Evolutionary conservation across 2,797 vertebrate species (phyloP).

Genomic region (Manis crassicaudata): DNA sequence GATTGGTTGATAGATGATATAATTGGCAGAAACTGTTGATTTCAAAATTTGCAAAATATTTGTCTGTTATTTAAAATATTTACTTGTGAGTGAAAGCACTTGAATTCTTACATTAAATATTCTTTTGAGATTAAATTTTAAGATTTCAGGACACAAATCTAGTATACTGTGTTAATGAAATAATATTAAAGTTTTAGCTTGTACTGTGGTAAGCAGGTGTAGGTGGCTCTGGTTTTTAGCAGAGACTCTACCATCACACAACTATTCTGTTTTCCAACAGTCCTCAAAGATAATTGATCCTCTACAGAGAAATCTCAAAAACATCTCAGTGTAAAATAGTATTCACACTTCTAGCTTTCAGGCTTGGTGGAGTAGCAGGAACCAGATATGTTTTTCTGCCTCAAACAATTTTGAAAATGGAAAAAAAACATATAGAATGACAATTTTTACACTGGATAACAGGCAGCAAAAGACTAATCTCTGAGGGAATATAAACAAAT

Average conservation of each 20-base stretch:
- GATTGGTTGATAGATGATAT: neutral
- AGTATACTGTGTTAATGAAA: neutral
- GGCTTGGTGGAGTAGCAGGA: neutral
- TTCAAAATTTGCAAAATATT: neutral
- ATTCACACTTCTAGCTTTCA: neutral
- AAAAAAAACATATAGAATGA: neutral
- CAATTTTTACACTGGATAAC: neutral
- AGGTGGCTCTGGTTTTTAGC: neutral
- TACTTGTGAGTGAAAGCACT: neutral
- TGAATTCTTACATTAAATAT: neutral
- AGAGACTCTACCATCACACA: neutral
- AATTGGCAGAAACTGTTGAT: neutral
- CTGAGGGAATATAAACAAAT: neutral
- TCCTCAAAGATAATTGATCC: neutral
- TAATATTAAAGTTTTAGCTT: neutral
- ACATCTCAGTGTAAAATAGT: neutral
- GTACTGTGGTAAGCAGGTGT: neutral
- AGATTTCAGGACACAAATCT: neutral
- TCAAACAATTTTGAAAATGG: neutral
- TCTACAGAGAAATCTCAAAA: neutral
- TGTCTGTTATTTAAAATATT: neutral
- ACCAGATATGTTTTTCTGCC: neutral
- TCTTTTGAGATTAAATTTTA: constrained; percentile 12
- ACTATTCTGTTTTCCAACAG: neutral
- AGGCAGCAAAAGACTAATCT: neutral